Conservation (phyloP, 1,140 invertebrate genomes). For the Heliconius melpomene region DNA sequence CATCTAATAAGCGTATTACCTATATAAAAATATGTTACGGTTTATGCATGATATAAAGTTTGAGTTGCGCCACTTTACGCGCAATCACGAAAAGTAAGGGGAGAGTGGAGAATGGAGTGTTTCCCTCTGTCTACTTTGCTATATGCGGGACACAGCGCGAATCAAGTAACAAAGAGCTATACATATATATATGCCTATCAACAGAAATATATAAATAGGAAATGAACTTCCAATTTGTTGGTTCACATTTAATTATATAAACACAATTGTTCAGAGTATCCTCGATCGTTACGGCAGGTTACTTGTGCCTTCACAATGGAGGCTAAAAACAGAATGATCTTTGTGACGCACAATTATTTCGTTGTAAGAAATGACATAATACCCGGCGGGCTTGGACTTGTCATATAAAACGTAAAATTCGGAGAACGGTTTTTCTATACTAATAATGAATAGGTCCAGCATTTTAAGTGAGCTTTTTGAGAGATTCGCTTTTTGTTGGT, state of each 20-base stretch:
- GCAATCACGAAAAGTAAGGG: too few relatives aligned
- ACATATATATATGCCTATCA: too few relatives aligned
- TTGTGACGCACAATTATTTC: constrained; percentile 37
- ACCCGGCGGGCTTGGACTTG: constrained; percentile 13
- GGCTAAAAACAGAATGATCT: constrained; percentile 27
- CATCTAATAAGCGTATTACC: too few relatives aligned
- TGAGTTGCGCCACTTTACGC: too few relatives aligned
- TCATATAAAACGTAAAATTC: constrained; percentile 6
- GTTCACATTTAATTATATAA: background rate
- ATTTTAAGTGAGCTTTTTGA: background rate
- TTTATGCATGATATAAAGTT: too few relatives aligned
- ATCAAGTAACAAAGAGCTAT: too few relatives aligned
- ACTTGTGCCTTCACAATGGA: constrained; percentile 37
- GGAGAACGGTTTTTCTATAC: background rate
- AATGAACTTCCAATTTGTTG: background rate
- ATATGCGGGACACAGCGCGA: too few relatives aligned
- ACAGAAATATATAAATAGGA: too few relatives aligned
- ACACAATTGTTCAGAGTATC: background rate
- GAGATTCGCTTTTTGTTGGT: background rate
- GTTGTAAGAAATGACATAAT: constrained; percentile 28
- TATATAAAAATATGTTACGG: too few relatives aligned
- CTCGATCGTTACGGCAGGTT: background rate
- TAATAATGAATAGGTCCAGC: background rate
- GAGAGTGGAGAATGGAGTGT: too few relatives aligned
- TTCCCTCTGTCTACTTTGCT: too few relatives aligned